Base-by-base conservation (phyloP, 2,888 invertebrate genomes). In the Melolontha melolontha region DNA sequence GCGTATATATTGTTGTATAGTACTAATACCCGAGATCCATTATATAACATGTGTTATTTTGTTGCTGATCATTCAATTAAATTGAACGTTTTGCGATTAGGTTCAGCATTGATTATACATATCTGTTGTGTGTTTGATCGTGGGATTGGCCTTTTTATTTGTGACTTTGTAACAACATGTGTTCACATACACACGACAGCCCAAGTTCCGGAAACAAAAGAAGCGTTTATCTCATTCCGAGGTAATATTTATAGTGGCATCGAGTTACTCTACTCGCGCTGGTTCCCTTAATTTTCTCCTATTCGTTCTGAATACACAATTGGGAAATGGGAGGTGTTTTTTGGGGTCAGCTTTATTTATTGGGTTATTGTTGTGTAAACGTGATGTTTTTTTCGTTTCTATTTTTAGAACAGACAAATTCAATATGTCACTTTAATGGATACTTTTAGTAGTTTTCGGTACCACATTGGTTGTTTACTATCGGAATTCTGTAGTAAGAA, bases 131-230 rank as follows among this genome's bases (percentile, higher is more conserved):
- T 22, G 17, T 41, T 47, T 40, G 40, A 59, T 59, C 51, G 59
- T 66, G 59, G 57, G 66, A 59, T 47, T 66, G 51, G 49, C 39
- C 49, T 39, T 42, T 64, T 49, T 49, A 54, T 54, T 44, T 64
- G 52, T 42, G 51, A 34, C 54, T 50, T 66, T 57, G 41, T 66
- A 50, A n/a, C 57, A 47, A 62, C 63, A 63, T 49, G 39, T 66
- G 57, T 57, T 54, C 49, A 49, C 50, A 41, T 7, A 47, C 59
- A 65, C 16, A 42, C 54, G 44, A 64, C 62, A 55, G 49, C 50
- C 55, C 17, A n/a, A 55, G 44, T 49, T 68, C 63, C 68, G 68
- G 68, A 63, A 68, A 68, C 68, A 64, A 68, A 63, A 67, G 66
- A 41, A 67, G 34, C 51, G 29, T 65, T 65, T 52, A 57, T 67